Base-by-base conservation (phyloP, 2,888 invertebrate genomes). In the Glaucopsyche alexis region DNA sequence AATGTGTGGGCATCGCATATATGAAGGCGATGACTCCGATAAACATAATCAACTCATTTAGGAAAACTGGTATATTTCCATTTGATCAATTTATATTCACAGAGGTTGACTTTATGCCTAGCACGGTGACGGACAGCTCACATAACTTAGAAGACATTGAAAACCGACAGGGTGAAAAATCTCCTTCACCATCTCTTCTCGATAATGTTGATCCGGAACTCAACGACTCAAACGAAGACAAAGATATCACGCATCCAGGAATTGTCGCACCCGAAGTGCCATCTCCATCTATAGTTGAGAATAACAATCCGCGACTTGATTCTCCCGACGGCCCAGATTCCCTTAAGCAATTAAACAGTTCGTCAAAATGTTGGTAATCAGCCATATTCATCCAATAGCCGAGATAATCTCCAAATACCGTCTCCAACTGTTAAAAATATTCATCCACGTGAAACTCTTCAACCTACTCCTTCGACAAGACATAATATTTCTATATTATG, bases 1-100 rank as follows among this genome's bases (percentile, higher is more conserved):
- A n/a, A n/a, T n/a, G n/a, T 49, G 76, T 78, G 6, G 78, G 79
- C 16, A 45, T 73, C 16, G 78, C 79, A 19, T 76, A 75, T 42
- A 7, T 69, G 7, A 76, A 74, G 60, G 66, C 73, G 52, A 78
- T 74, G 73, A 75, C 71, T 73, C 71, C 73, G 40, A 49, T 72
- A 38, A 75, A 70, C 29, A 70, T 40, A 40, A 6, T 40, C 40
- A 40, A 40, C 40, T 40, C 40, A 40, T 71, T 64, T 38, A 60
- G 60, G 19, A 64, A 71, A 47, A 16, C 13, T 19, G 60, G 71
- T 19, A 60, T 45, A 50, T 70, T 73, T 40, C 70, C 73, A 19
- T 73, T 60, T 38, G 49, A 70, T 52, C 40, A 45, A n/a, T 14
- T 45, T 14, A 52, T 73, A 50, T 73, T 73, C 29, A 70, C 60